Conservation (phyloP, 2,113 vertebrate species). For the crab-eating macaque (Macaca fascicularis) region DNA sequence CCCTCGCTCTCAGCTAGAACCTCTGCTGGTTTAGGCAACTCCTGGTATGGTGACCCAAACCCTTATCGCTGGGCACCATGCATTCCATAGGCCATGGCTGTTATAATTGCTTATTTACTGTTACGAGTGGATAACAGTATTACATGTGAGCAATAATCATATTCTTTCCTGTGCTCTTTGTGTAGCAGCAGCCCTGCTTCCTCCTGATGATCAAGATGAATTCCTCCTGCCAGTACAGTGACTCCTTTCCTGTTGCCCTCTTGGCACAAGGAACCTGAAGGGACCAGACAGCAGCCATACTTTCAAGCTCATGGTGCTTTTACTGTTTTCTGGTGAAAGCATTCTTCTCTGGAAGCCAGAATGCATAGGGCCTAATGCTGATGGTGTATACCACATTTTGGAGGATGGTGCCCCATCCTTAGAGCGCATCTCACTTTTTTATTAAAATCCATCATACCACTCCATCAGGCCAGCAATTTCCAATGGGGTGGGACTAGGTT, state of each 20-base stretch:
- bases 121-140: neutral
- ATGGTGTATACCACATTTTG: neutral
- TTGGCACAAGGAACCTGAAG: neutral
- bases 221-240: neutral
- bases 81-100: neutral
- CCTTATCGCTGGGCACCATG: neutral
- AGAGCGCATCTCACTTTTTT: neutral
- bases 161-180: neutral
- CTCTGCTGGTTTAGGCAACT: neutral
- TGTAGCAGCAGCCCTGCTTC: neutral
- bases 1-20: neutral
- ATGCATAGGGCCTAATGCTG: neutral
- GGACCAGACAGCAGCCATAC: neutral
- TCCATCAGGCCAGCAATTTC: neutral
- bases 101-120: neutral
- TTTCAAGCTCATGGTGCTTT: neutral
- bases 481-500: neutral
- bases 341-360: neutral
- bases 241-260: neutral
- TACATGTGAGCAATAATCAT: neutral
- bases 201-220: neutral
- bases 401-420: neutral
- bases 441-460: neutral
- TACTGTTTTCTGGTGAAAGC: neutral
- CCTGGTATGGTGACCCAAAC: neutral